Evolutionary conservation across 2,113 vertebrate species (phyloP).

Genomic region (Mionectes macconnelli): DNA sequence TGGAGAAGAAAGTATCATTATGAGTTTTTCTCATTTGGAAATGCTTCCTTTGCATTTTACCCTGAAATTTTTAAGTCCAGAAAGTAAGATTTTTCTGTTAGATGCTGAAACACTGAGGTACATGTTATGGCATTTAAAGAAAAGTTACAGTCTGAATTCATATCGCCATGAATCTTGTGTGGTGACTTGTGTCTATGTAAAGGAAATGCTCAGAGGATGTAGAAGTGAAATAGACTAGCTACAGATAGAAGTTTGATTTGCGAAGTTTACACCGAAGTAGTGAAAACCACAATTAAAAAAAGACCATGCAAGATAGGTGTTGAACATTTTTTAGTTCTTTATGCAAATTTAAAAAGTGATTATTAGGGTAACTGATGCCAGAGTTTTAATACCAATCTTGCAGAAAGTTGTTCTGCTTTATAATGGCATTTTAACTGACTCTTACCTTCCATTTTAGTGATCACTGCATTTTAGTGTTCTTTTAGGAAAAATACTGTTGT

Average conservation of each 20-base stretch:
- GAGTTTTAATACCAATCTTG: neutral
- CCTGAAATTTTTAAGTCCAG: neutral
- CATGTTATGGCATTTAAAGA: neutral
- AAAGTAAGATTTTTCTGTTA: neutral
- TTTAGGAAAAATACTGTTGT: neutral
- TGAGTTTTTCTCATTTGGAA: neutral
- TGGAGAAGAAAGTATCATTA: neutral
- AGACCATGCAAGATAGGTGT: neutral
- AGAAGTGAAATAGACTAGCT: neutral
- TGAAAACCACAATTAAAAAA: neutral
- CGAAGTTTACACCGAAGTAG: neutral
- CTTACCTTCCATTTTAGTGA: neutral
- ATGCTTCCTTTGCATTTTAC: neutral
- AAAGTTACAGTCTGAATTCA: neutral
- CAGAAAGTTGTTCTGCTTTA: neutral
- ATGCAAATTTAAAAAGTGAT: neutral
- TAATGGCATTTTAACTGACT: neutral
- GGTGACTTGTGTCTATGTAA: neutral
- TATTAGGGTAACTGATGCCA: neutral
- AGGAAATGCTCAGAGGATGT: neutral
- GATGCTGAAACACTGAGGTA: neutral
- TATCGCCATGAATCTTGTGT: neutral
- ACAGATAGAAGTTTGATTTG: neutral
- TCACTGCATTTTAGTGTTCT: neutral
- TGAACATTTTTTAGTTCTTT: neutral